Evolutionary conservation across 2,797 vertebrate genomes (phyloP).

Genomic region (Parauchenoglanis ngamensis): DNA sequence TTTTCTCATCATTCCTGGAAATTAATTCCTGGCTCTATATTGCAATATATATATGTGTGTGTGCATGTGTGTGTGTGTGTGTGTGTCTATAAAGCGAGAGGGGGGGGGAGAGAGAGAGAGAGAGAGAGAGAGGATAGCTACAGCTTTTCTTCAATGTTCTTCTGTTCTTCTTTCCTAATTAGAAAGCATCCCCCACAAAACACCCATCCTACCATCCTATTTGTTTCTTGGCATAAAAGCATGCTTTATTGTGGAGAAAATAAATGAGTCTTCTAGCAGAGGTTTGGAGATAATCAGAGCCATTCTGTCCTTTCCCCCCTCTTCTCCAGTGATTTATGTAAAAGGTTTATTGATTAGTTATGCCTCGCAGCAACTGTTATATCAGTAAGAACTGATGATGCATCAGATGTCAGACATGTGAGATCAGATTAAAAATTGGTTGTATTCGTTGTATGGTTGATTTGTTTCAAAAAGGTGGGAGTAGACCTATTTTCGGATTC

Average conservation of each 20-base stretch:
- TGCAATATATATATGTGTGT: no score
- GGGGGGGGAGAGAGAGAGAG: no score
- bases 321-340: neutral
- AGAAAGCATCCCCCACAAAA: neutral
- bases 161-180: neutral
- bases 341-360: conserved; percentile 1
- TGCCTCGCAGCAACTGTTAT: neutral
- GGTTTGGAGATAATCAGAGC: neutral
- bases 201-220: conserved; percentile 8
- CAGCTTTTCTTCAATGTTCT: neutral
- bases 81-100: no score
- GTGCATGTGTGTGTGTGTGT: no score
- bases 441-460: no score
- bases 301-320: no score
- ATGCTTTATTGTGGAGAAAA: neutral
- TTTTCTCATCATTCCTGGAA: neutral
- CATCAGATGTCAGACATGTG: neutral
- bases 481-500: neutral
- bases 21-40: neutral
- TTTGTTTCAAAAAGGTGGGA: no score
- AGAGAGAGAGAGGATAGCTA: neutral
- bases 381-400: neutral
- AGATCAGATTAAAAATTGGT: neutral
- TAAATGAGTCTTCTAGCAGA: conserved; percentile 7
- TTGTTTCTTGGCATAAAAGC: neutral